Evolutionary conservation across 2,113 vertebrate species (phyloP).

Genomic region (Tenrec ecaudatus): DNA sequence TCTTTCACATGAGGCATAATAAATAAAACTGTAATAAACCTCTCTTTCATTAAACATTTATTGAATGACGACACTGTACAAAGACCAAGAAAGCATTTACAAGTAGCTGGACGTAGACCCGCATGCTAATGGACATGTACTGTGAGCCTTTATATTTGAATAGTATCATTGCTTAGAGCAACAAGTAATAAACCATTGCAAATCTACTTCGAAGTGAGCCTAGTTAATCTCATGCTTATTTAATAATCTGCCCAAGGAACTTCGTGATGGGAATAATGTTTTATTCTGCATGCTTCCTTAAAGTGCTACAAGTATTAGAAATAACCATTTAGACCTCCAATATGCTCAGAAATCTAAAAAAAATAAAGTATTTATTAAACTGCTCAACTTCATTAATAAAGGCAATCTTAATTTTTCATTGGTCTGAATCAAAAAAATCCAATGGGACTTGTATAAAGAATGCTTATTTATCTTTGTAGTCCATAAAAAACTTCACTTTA

Average conservation of each 20-base stretch:
- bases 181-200: constrained; percentile 14
- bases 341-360: neutral
- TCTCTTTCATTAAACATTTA: constrained; percentile 53
- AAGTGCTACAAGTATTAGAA: constrained; percentile 44
- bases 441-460: neutral
- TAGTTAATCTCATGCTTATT: constrained; percentile 30
- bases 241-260: neutral
- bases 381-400: constrained; percentile 15
- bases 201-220: constrained; percentile 40
- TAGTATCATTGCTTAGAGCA: neutral
- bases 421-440: neutral
- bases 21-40: constrained; percentile 64
- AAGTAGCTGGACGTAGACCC: neutral
- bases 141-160: constrained; percentile 32
- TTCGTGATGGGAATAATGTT: neutral
- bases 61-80: constrained; percentile 1
- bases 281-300: constrained; percentile 9
- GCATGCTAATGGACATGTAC: constrained; percentile 2
- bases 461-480: constrained; percentile 17
- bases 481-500: neutral
- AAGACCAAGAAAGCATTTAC: constrained; percentile 17
- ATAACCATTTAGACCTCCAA: constrained; percentile 7
- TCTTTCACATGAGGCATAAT: constrained; percentile 46
- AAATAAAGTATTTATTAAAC: constrained; percentile 40
- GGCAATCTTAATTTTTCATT: constrained; percentile 29